phyloP scores from a whole-genome alignment of 2,797 vertebrate species.

The Enteromius afrohamiltoni region DNA sequence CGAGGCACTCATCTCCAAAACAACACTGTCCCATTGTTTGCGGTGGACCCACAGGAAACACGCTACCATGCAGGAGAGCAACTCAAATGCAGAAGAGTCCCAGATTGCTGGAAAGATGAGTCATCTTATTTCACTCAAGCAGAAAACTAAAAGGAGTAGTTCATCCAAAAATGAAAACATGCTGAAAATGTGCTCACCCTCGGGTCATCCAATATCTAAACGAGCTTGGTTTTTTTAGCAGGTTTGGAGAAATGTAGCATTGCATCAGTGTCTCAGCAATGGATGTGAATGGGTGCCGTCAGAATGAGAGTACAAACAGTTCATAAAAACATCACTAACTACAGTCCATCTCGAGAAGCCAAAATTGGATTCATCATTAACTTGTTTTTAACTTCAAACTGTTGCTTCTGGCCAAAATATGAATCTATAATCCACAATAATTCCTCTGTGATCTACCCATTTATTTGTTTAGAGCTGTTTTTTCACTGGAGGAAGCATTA shows the following conservation, averaged over 20 bases:
- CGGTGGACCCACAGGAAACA: background rate
- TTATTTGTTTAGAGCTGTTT: background rate
- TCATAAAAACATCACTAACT: background rate
- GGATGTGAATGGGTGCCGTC: background rate
- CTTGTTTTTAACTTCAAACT: background rate
- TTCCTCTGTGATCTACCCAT: background rate
- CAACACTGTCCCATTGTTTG: slow-evolving; percentile 35
- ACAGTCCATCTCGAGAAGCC: background rate
- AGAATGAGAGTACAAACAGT: background rate
- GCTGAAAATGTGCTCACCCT: background rate
- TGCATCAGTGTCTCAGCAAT: background rate
- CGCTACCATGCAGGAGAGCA: background rate
- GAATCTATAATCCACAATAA: background rate
- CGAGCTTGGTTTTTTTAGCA: background rate
- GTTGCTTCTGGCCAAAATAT: background rate
- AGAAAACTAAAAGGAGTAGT: background rate
- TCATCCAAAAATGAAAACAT: background rate
- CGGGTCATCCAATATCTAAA: background rate
- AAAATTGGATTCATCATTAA: background rate
- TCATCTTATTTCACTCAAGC: background rate
- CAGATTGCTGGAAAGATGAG: background rate
- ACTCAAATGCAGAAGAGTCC: background rate
- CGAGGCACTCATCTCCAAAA: background rate
- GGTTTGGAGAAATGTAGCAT: background rate
- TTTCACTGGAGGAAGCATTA: background rate